Percentiles rank a stretch among this genome's conserved stretches.
Conservation (phyloP, 2,888 invertebrate species). For the Megastigmus dorsalis region DNA sequence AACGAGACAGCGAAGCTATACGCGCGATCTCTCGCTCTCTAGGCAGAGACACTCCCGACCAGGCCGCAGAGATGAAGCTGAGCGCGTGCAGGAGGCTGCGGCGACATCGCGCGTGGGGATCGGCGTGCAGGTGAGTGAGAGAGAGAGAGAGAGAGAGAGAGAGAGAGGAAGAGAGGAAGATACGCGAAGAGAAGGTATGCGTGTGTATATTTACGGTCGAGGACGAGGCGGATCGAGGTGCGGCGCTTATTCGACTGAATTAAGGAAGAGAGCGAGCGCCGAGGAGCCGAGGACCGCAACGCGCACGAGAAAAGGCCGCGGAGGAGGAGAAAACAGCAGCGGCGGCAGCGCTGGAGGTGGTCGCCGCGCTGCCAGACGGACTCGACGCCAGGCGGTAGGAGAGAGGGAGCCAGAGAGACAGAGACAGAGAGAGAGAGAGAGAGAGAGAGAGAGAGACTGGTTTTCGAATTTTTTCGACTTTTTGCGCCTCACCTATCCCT, state of each 20-base stretch:
- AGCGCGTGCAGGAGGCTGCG: too few relatives aligned
- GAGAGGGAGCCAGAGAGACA: slow-evolving; percentile 11
- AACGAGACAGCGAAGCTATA: too few relatives aligned
- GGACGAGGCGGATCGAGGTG: slow-evolving; percentile 61
- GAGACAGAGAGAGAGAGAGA: slow-evolving; percentile 24
- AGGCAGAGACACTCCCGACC: too few relatives aligned
- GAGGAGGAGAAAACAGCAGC: slow-evolving; percentile 47
- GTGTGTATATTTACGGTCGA: too few relatives aligned
- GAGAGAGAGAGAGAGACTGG: slow-evolving; percentile 60
- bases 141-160: too few relatives aligned
- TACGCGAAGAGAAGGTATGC: too few relatives aligned
- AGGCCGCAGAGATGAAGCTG: too few relatives aligned
- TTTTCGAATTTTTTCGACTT: slow-evolving; percentile 64
- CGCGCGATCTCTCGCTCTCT: too few relatives aligned
- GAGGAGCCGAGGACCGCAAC: slow-evolving; percentile 53
- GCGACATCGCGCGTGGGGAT: too few relatives aligned
- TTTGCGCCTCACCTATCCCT: slow-evolving; percentile 65
- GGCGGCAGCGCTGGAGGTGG: slow-evolving; percentile 27
- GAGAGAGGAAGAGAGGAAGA: too few relatives aligned
- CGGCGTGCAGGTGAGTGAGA: too few relatives aligned
- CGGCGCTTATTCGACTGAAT: slow-evolving; percentile 69
- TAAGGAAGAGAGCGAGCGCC: slow-evolving; percentile 63
- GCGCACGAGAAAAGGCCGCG: slow-evolving; percentile 45
- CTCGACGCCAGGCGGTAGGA: neutral
- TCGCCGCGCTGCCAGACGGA: neutral